A percentile compares a stretch with the other conserved stretches of the same genome.
These are phyloP conservation scores for Pseudochirops corinnae DNA, from an alignment of 2,797 vertebrate genomes.

Conservation along the genomic window DNA sequence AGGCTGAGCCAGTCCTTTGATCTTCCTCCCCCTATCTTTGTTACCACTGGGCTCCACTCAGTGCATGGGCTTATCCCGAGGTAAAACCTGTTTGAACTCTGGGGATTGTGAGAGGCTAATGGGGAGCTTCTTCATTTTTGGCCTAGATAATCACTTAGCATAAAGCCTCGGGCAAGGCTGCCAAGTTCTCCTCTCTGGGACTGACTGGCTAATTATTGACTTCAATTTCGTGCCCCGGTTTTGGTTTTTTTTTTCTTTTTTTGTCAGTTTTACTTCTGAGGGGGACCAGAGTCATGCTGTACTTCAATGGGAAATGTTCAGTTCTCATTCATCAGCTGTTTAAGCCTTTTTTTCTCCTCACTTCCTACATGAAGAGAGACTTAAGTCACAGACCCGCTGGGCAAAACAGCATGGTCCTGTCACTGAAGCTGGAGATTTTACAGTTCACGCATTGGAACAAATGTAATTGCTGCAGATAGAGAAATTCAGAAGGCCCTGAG, in stretches of 20 bases:
- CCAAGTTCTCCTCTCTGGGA: conserved; percentile 50
- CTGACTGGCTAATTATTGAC: conserved; percentile 68
- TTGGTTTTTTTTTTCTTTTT: neutral
- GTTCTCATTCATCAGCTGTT: conserved; percentile 35
- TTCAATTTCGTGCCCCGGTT: conserved; percentile 71
- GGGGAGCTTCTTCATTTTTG: conserved; percentile 21
- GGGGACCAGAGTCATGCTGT: conserved; percentile 63
- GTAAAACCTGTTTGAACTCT: conserved; percentile 48
- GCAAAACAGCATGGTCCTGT: neutral
- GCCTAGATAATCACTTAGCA: conserved; percentile 30
- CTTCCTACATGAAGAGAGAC: conserved; percentile 35
- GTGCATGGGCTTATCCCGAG: conserved; percentile 51
- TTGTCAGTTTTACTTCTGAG: conserved; percentile 72
- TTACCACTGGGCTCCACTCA: conserved; percentile 1
- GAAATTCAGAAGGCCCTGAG: conserved; percentile 5
- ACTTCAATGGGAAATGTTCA: conserved; percentile 65
- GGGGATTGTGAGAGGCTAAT: neutral
- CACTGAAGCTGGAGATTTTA: conserved; percentile 35
- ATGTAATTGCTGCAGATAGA: conserved; percentile 27
- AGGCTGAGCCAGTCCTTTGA: conserved; percentile 46
- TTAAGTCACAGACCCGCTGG: neutral
- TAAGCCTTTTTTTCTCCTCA: conserved; percentile 46
- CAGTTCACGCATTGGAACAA: neutral
- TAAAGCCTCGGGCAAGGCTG: conserved; percentile 57
- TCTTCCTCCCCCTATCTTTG: conserved; percentile 35